Evolutionary conservation across 1,140 invertebrate species (phyloP).

Genomic region (Bombus huntii): DNA sequence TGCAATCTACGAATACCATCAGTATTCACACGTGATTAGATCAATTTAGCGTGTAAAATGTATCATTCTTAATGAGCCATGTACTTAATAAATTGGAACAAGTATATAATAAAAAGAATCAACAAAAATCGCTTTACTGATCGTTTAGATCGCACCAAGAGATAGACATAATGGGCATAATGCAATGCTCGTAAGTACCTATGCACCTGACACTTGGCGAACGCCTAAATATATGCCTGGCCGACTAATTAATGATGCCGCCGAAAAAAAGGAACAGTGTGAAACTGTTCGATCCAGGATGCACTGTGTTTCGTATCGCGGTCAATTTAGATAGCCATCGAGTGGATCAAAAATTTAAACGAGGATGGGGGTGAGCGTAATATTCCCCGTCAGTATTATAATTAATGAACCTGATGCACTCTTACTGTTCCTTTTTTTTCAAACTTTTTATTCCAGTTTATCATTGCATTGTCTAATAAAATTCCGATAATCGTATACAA

Average conservation of each 20-base stretch:
- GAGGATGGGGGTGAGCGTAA: conserved; percentile 59
- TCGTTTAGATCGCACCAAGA: not conserved
- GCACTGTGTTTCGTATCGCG: conserved; percentile 42
- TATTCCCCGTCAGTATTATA: conserved; percentile 70
- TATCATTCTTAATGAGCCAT: not conserved
- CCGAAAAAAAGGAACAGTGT: not conserved
- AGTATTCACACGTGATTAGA: not conserved
- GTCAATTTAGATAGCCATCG: conserved; percentile 73
- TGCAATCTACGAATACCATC: not conserved
- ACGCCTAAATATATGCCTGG: conserved; percentile 33
- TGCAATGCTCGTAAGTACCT: conserved; percentile 39
- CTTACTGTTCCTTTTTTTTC: not conserved
- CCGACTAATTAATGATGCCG: conserved; percentile 57
- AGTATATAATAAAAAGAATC: not conserved
- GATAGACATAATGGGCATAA: conserved; percentile 37
- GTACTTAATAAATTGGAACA: not conserved
- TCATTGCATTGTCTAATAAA: conserved; percentile 65
- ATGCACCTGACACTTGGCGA: conserved; percentile 14
- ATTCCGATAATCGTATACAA: conserved; percentile 38
- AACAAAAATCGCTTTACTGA: not conserved
- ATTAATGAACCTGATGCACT: conserved; percentile 70
- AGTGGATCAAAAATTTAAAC: conserved; percentile 69
- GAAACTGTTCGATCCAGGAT: conserved; percentile 44
- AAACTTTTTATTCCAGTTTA: conserved; percentile 49
- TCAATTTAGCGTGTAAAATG: not conserved